Evolutionary conservation across 2,113 vertebrate species (phyloP), one percentile per base, ranked within the genome.

Genomic region (Leptodactylus fuscus): DNA sequence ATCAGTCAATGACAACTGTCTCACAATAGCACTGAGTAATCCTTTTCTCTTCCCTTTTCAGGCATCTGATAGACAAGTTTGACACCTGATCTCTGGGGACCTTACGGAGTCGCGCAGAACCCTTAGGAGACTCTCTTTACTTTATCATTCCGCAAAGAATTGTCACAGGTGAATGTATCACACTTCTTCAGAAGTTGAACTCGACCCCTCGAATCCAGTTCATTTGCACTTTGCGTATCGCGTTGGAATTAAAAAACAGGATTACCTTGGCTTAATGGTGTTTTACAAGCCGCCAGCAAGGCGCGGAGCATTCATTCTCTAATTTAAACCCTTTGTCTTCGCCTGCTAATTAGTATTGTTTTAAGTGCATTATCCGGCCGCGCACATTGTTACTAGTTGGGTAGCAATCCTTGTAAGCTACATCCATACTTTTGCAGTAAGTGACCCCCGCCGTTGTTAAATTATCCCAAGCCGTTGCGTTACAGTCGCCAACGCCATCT

Each of bases 1-100:
- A 99, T 98, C 98, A 97, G 95, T 98, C 97, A 98, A 95, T 98
- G 98, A 98, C 98, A 98, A 95, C 91, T 71, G 92, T 87, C 91
- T 94, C 95, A 99, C 97, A 99, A 99, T 95, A 92, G 94, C 92
- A 87, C 90, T 93, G 94, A 88, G 92, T 96, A 95, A 95, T 93
- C 91, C 90, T 93, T 95, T 91, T 94, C 94, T 94, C 95, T 95
- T 93, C 93, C 95, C 95, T 94, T 97, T 97, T 96, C 96, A 97
- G 94, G 89, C 93, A 91, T 93, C 95, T 96, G 96, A 96, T 94
- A 96, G 97, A 96, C 97, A 95, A 94, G 94, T 95, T 95, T 96
- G 97, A 95, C 97, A 95, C 96, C 94, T 94, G 95, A 94, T 97
- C 97, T 94, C 95, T 0, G 44, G 96, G 95, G 97, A 94, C 87